Base-by-base conservation (phyloP, 2,888 invertebrate genomes). In the Andrena fulva region DNA sequence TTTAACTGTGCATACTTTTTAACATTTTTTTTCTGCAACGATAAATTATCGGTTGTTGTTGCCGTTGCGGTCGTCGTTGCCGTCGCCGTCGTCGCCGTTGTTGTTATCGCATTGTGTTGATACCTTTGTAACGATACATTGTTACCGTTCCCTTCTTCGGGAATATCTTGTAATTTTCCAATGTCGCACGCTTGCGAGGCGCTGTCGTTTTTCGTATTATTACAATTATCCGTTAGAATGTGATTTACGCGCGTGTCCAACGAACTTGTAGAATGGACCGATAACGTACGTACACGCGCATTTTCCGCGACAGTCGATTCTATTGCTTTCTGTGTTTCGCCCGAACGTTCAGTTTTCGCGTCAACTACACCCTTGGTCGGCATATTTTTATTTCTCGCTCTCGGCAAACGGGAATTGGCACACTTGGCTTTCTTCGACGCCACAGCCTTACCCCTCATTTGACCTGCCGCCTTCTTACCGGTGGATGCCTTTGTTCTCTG, bases 1-100 rank as follows among this genome's bases (percentile, higher is more conserved):
- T 90, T 92, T 10, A 93, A 71, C 50, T 90, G 90, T 0, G 87
- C 93, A 63, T 93, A 93, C 42, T 93, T 93, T 56, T 91, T 93
- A 2, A 90, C 86, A 0, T 79, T 78, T 31, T 84, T 90, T 24
- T 89, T 89, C 0, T 88, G 90, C 3, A 3, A 10, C 12, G 20
- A 5, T 2, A 50, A 8, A 48, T 50, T 7, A 12, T 24, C 52
- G 8, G 2, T 63, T 2, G 54, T 31, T 10, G n/a, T 35, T 33
- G 27, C 5, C 6, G 52, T 72, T n/a, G 50, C 52, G 2, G 33
- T 60, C 2, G 20, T 24, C 10, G 35, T 64, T 7, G 64, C 8
- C 24, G 16, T 27, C 2, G 69, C 59, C 5, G 59, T 27, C 27
- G 29, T 63, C 12, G 42, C 2, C 42, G 63, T 64, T 12, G 12